These are phyloP conservation scores for Chlorops oryzae DNA, from an alignment of 1,140 invertebrate species.

Conservation along the genomic window DNA sequence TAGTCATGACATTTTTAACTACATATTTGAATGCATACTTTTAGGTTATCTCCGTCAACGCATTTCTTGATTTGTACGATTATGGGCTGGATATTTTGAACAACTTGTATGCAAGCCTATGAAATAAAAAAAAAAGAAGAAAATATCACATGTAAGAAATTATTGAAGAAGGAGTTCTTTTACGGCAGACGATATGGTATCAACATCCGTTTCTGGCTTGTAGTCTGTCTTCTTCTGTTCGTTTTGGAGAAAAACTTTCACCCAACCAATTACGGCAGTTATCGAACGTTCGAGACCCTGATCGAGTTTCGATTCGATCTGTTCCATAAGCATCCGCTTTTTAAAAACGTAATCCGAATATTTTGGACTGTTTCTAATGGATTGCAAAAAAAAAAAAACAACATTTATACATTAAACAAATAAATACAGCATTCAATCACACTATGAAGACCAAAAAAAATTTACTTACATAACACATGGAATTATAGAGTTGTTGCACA, in stretches of 20 bases:
- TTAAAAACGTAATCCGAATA: conserved; percentile 82
- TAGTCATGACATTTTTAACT: no score
- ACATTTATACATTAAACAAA: no score
- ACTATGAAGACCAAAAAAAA: background rate
- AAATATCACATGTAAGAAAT: conserved; percentile 1
- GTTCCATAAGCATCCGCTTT: conserved; percentile 79
- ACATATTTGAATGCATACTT: no score
- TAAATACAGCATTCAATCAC: background rate
- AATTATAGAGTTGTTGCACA: conserved; percentile 83
- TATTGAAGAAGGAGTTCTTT: conserved; percentile 15
- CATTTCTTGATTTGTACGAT: conserved; percentile 74
- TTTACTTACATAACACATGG: conserved; percentile 75
- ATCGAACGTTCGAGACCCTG: conserved; percentile 83
- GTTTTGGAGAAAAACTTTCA: conserved; percentile 80
- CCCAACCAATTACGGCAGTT: conserved; percentile 83
- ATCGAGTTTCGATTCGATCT: conserved; percentile 88
- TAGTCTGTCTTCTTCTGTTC: conserved; percentile 97
- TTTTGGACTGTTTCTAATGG: conserved; percentile 75
- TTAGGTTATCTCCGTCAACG: conserved; percentile 89
- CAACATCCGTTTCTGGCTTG: conserved; percentile 82
- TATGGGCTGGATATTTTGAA: conserved; percentile 73
- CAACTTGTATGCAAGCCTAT: conserved; percentile 82
- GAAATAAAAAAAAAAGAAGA: conserved; percentile 22
- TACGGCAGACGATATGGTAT: conserved; percentile 68
- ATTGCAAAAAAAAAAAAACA: no score